Evolutionary conservation across 1,140 invertebrate genomes (phyloP).

Genomic region (Brachionus sp.): DNA sequence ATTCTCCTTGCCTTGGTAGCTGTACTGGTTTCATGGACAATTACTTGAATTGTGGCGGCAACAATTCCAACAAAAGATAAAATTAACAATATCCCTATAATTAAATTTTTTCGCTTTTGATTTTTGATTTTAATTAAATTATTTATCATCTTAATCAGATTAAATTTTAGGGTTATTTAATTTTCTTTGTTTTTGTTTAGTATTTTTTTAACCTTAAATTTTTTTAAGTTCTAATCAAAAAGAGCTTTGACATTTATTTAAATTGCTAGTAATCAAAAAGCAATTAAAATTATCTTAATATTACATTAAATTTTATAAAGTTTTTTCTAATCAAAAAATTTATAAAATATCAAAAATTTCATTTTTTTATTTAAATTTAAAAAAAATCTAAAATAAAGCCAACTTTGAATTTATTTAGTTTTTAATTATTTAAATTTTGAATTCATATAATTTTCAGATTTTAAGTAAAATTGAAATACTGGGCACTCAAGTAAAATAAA

Average conservation of each 20-base stretch:
- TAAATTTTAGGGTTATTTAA: background rate
- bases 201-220: background rate
- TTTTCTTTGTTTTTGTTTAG: background rate
- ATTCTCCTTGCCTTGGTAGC: background rate
- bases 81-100: background rate
- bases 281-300: background rate
- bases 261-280: background rate
- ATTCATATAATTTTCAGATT: no score
- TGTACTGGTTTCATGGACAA: background rate
- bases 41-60: background rate
- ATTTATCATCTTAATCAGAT: background rate
- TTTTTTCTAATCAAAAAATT: constrained; percentile 1
- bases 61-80: background rate
- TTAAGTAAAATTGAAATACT: no score
- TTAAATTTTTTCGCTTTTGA: background rate
- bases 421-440: no score
- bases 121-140: background rate
- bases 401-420: no score
- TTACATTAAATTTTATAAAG: background rate
- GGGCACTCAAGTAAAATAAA: no score
- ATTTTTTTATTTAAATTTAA: no score
- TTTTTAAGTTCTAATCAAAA: background rate
- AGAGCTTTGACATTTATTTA: background rate
- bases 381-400: no score
- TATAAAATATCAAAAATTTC: background rate